Conservation (phyloP, 2,888 invertebrate genomes). For the Amiota communis region DNA sequence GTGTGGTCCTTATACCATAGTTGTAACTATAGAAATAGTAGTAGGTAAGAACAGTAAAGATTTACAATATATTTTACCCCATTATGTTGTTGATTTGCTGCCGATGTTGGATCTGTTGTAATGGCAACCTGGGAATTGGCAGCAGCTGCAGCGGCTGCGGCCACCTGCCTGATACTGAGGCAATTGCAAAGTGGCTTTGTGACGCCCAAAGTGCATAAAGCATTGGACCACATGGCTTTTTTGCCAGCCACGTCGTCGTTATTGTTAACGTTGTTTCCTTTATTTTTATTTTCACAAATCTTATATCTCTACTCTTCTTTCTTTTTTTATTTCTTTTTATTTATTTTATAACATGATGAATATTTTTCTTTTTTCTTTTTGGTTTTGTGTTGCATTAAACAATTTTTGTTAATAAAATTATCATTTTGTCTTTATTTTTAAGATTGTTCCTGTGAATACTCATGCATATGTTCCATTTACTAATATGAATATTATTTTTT, state of each 20-base stretch:
- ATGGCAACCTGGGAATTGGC: constrained; percentile 61
- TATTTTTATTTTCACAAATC: not conserved
- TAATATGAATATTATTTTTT: no score
- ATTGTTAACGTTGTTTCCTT: constrained; percentile 33
- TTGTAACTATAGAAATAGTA: not conserved
- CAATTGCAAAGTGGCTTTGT: constrained; percentile 74
- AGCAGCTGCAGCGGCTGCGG: constrained; percentile 69
- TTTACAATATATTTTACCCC: constrained; percentile 65
- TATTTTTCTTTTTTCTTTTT: constrained; percentile 26
- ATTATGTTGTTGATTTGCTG: constrained; percentile 33
- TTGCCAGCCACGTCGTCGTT: constrained; percentile 64
- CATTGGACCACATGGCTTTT: constrained; percentile 74
- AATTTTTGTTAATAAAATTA: constrained; percentile 28
- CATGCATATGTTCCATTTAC: no score
- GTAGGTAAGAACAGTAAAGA: no score
- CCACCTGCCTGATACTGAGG: constrained; percentile 73
- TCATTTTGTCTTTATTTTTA: constrained; percentile 34
- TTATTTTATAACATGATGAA: not conserved
- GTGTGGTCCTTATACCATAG: no score
- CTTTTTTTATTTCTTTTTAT: not conserved
- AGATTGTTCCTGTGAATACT: no score
- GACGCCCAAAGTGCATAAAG: constrained; percentile 74
- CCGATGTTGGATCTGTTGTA: constrained; percentile 63
- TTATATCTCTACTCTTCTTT: no score
- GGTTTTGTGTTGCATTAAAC: constrained; percentile 33